Evolutionary conservation across 2,888 invertebrate genomes (phyloP).

Genomic region (Amphipyra berbera): DNA sequence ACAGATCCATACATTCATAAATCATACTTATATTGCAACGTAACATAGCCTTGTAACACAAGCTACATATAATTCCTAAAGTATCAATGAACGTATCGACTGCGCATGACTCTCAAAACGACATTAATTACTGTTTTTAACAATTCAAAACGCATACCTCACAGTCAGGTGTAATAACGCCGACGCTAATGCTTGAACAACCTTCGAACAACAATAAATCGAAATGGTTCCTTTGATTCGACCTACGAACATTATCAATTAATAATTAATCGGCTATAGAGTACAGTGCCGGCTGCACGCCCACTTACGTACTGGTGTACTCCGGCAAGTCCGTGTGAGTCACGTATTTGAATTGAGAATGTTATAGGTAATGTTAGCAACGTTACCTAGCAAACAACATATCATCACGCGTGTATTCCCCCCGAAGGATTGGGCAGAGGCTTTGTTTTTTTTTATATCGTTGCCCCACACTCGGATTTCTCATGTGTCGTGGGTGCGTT

Average conservation of each 20-base stretch:
- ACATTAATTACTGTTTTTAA: slow-evolving; percentile 68
- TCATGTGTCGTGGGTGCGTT: too few relatives aligned
- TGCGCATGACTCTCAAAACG: slow-evolving; percentile 44
- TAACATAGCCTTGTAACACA: slow-evolving; percentile 47
- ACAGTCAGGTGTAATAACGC: slow-evolving; percentile 58
- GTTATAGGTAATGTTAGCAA: background rate
- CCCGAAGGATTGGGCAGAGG: too few relatives aligned
- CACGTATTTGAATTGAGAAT: slow-evolving; percentile 16
- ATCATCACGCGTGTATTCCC: too few relatives aligned
- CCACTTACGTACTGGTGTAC: slow-evolving; percentile 34
- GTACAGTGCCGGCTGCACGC: slow-evolving; percentile 34
- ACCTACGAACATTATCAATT: slow-evolving; percentile 62
- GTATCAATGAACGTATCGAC: slow-evolving; percentile 48
- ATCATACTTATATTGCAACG: slow-evolving; percentile 19
- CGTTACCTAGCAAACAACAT: too few relatives aligned
- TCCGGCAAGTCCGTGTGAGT: slow-evolving; percentile 40
- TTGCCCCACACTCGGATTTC: too few relatives aligned
- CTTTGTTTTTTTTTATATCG: too few relatives aligned
- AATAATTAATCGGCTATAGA: slow-evolving; percentile 49
- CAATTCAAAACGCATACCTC: slow-evolving; percentile 53
- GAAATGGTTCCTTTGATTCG: slow-evolving; percentile 63
- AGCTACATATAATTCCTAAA: slow-evolving; percentile 33
- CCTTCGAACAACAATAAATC: slow-evolving; percentile 69
- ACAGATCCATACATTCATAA: slow-evolving; percentile 19
- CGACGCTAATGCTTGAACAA: slow-evolving; percentile 42